Percentiles rank a stretch among this genome's conserved stretches.
phyloP scores from a whole-genome alignment of 2,797 vertebrate species.

The Muscicapa comitata region DNA sequence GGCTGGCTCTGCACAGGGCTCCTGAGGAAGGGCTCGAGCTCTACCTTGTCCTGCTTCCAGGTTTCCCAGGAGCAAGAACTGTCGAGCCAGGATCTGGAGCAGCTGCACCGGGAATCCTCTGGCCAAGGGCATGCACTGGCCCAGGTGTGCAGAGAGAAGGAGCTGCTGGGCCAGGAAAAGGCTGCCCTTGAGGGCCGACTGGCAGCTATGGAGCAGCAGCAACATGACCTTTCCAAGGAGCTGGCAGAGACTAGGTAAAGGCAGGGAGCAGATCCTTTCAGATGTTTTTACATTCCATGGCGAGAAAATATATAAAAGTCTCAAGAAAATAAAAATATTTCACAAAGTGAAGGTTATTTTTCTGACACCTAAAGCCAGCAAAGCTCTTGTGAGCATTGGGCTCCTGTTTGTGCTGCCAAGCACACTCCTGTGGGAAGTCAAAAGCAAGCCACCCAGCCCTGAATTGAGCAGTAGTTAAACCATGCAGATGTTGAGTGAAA shows the following conservation, averaged over 20 bases:
- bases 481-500: not conserved
- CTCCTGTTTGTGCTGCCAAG: too few species aligned
- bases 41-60: too few species aligned
- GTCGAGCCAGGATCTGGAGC: too few species aligned
- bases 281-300: not conserved
- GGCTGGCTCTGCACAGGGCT: too few species aligned
- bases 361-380: not conserved
- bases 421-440: not conserved
- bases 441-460: not conserved
- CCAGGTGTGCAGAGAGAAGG: conserved; percentile 62
- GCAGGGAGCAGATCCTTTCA: not conserved
- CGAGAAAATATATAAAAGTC: not conserved
- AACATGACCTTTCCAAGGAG: conserved; percentile 69
- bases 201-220: conserved; percentile 62
- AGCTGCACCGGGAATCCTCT: conserved; percentile 12
- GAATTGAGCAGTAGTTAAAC: not conserved
- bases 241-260: conserved; percentile 78
- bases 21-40: too few species aligned
- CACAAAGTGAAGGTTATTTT: not conserved
- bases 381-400: not conserved
- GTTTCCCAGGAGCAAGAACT: too few species aligned
- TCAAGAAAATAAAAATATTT: not conserved
- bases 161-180: conserved; percentile 73
- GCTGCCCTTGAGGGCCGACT: conserved; percentile 72
- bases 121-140: conserved; percentile 25